phyloP scores from a whole-genome alignment of 2,797 vertebrate genomes.

The Cyclopterus lumpus region DNA sequence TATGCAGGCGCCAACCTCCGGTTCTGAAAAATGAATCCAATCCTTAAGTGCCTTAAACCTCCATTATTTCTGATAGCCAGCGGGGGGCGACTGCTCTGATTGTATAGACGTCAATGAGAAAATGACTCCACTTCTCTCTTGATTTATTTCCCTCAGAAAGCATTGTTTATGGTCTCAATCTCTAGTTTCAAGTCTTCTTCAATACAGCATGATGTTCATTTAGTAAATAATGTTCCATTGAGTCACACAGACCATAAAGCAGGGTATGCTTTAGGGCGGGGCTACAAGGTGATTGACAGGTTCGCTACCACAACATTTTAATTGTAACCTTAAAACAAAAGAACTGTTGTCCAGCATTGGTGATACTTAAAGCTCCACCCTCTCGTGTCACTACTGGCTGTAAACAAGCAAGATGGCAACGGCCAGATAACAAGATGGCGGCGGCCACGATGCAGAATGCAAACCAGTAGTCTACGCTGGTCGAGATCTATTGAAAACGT shows the following conservation, averaged over 20 bases:
- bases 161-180: neutral
- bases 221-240: neutral
- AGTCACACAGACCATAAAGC: neutral
- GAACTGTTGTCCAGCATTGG: neutral
- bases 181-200: neutral
- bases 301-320: neutral
- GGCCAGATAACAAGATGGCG: no score
- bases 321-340: neutral
- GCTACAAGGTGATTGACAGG: neutral
- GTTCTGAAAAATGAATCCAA: neutral
- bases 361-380: neutral
- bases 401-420: neutral
- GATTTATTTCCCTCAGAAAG: neutral
- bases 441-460: no score
- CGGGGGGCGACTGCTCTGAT: neutral
- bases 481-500: neutral
- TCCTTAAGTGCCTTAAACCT: neutral
- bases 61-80: neutral
- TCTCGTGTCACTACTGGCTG: neutral
- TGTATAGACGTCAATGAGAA: no score
- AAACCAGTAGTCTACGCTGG: neutral
- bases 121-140: neutral
- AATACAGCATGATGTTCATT: neutral
- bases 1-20: neutral
- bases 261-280: neutral